Evolutionary conservation across 2,113 vertebrate species (phyloP).

Genomic region (Seriola dumerili): DNA sequence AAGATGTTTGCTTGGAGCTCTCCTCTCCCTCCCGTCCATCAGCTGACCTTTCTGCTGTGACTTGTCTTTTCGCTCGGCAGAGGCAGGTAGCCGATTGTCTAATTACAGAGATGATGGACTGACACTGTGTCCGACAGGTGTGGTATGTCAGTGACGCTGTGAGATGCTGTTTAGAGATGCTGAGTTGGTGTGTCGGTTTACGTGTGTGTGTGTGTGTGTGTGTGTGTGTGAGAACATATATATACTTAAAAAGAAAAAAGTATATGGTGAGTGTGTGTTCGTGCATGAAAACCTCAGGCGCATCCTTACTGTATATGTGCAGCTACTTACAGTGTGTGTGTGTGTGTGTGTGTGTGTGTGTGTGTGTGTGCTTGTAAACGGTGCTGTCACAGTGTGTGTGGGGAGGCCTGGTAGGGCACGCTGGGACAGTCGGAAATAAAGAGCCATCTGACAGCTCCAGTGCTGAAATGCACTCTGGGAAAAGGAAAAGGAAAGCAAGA

Average conservation of each 20-base stretch:
- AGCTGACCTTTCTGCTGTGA: conserved; percentile 52
- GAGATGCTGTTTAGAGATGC: background rate
- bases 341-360: conserved; percentile 21
- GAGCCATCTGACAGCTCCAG: conserved; percentile 64
- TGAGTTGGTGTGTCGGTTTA: background rate
- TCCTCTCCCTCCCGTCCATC: background rate
- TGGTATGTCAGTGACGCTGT: background rate
- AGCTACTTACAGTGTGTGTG: conserved; percentile 2
- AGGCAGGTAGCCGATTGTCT: background rate
- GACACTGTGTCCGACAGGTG: background rate
- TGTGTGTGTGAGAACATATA: background rate
- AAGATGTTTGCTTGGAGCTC: background rate
- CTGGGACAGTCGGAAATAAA: conserved; percentile 61
- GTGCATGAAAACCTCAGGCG: background rate
- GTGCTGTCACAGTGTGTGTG: conserved; percentile 45
- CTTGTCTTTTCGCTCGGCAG: conserved; percentile 27
- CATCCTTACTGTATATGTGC: background rate
- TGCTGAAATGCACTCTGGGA: conserved; percentile 74
- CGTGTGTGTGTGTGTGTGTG: background rate
- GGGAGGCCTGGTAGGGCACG: conserved; percentile 40
- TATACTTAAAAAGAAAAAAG: background rate
- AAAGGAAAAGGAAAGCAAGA: conserved; percentile 38
- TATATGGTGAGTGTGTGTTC: background rate
- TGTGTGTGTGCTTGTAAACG: conserved; percentile 38
- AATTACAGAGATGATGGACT: conserved; percentile 15